phyloP scores from a whole-genome alignment of 30 jellyfish, hydroid and myxozoan species.

The Hydractinia echinata region DNA sequence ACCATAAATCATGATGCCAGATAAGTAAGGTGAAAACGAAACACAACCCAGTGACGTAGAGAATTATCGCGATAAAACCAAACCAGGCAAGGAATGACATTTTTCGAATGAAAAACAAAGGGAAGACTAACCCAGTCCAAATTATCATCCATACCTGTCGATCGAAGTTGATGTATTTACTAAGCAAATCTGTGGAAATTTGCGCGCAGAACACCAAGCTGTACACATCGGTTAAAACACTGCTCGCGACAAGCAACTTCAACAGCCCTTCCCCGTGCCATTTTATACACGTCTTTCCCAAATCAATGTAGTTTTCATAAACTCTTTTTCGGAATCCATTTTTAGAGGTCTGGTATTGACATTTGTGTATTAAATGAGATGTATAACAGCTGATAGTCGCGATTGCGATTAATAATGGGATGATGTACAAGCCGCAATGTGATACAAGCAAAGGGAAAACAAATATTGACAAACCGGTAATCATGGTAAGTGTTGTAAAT shows the following conservation, averaged over 20 bases:
- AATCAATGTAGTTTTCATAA: constrained; percentile 42
- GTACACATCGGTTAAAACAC: constrained; percentile 44
- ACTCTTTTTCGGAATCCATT: constrained; percentile 49
- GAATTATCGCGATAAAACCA: constrained; percentile 38
- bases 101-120: constrained; percentile 48
- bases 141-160: constrained; percentile 28
- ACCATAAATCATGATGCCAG: constrained; percentile 32
- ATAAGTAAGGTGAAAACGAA: constrained; percentile 22
- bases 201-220: constrained; percentile 48
- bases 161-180: neutral
- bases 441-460: constrained; percentile 67
- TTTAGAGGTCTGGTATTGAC: constrained; percentile 55
- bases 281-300: constrained; percentile 41
- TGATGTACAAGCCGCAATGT: constrained; percentile 35
- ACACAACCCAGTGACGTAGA: constrained; percentile 13
- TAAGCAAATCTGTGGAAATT: constrained; percentile 38
- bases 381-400: constrained; percentile 51
- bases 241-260: constrained; percentile 43
- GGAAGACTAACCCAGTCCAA: constrained; percentile 53
- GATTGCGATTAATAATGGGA: constrained; percentile 1
- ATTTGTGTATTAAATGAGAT: constrained; percentile 24
- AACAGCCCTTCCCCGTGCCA: constrained; percentile 40
- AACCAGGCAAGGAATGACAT: constrained; percentile 63
- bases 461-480: constrained; percentile 45
- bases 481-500: constrained; percentile 41